phyloP scores from a whole-genome alignment of 2,888 invertebrate species.

The Pharmacophagus antenor region DNA sequence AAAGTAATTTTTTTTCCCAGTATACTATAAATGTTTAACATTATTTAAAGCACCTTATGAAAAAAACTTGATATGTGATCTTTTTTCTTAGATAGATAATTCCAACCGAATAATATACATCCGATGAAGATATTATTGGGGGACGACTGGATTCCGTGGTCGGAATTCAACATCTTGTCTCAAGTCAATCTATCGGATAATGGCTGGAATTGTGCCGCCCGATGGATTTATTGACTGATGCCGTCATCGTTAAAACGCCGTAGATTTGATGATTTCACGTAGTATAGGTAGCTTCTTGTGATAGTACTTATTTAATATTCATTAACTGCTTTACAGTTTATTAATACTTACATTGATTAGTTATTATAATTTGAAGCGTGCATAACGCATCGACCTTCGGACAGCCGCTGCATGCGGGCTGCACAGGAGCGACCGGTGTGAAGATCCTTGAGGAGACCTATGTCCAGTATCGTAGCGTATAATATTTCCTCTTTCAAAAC shows the following conservation, averaged over 20 bases:
- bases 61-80: neutral
- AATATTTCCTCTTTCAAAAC: too few relatives aligned
- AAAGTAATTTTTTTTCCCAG: too few relatives aligned
- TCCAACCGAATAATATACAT: slow-evolving; percentile 17
- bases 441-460: too few relatives aligned
- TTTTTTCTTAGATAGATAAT: slow-evolving; percentile 7
- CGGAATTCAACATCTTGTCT: slow-evolving; percentile 51
- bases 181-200: slow-evolving; percentile 48
- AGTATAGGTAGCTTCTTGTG: neutral
- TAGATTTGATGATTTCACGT: slow-evolving; percentile 30
- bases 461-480: too few relatives aligned
- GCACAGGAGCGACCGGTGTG: too few relatives aligned
- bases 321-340: too few relatives aligned
- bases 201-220: slow-evolving; percentile 44
- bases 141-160: slow-evolving; percentile 46
- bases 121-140: slow-evolving; percentile 27
- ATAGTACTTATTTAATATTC: neutral
- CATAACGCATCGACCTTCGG: too few relatives aligned
- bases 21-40: neutral
- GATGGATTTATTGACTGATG: slow-evolving; percentile 44
- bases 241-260: slow-evolving; percentile 35
- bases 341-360: neutral
- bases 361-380: too few relatives aligned
- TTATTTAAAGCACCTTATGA: neutral
- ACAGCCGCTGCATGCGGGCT: too few relatives aligned